phyloP scores from a whole-genome alignment of 2,888 invertebrate genomes.

The Charanyca ferruginea region DNA sequence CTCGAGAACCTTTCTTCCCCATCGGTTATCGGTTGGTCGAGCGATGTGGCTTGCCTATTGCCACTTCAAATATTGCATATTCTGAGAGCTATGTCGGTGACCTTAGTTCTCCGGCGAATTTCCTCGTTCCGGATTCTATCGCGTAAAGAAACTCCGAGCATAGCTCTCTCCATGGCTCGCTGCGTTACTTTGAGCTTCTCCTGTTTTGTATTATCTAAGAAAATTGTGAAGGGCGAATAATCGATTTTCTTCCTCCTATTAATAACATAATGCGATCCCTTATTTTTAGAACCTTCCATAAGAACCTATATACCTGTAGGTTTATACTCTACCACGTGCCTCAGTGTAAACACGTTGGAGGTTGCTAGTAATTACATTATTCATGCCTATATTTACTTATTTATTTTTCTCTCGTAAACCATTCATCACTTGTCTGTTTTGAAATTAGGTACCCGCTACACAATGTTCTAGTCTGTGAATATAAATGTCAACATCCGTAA shows the following conservation, averaged over 20 bases:
- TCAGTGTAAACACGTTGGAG: not conserved
- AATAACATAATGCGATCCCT: not conserved
- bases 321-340: not conserved
- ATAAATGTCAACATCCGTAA: constrained; percentile 46
- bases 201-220: not conserved
- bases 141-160: no score
- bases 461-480: constrained; percentile 29
- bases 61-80: no score
- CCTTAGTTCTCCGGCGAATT: no score
- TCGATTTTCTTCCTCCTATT: not conserved
- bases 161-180: no score
- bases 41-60: no score
- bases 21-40: no score
- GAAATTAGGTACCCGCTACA: constrained; percentile 25
- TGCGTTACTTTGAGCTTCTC: no score
- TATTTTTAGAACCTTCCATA: not conserved
- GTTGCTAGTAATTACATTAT: no score
- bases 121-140: no score
- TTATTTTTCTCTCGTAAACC: not conserved
- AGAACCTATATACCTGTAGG: no score
- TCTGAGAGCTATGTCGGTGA: no score
- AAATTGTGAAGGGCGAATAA: not conserved
- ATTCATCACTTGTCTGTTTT: not conserved
- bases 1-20: no score
- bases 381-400: not conserved